Base-by-base conservation (phyloP, 2,888 invertebrate species). In the Synanthedon tipuliformis region DNA sequence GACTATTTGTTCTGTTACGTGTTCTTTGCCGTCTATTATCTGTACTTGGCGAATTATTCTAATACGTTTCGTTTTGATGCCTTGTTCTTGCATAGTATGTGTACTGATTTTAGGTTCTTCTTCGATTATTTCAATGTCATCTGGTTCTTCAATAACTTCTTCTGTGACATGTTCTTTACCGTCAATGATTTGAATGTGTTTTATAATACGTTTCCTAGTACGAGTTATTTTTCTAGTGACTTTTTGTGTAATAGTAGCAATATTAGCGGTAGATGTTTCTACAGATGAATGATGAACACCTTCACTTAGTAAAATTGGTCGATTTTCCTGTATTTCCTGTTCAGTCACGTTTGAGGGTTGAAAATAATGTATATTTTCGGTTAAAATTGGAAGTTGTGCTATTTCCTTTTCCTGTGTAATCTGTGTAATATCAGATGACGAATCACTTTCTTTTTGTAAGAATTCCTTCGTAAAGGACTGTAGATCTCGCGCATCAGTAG, bases 101-200 rank as follows among this genome's bases (percentile, higher is more conserved):
- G 52, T 73, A 15, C 71, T 64, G 3, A 75, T 55, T 62, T 63
- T 68, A 12, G 83, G 81, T 60, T 90, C 90, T 66, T 93, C 91
- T 71, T 92, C 92, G 51, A 91, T 89, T 5, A 92, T 85, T 76
- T 93, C 92, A 5, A 93, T 83, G 68, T 93, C 93, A 70, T 93
- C 95, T 0, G 95, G 95, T 75, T 95, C 95, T 68, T 95, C 95
- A 52, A 95, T 90, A 0, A 95, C 85, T 81, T 95, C 95, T 79
- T 95, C 95, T 1, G 92, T 93, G 0, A 94, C 89, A 57, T 92
- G 92, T 75, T 95, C 95, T 75, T 94, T 92, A 0, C 95, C 95
- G 72, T 95, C 92, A 56, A 95, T 90, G 7, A 95, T 91, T 23
- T 92, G 91, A 13, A 94, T 90, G 61, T 92, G 92, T 62, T 92